Percentiles rank a stretch among this genome's conserved stretches.
phyloP scores from a whole-genome alignment of 2,888 invertebrate species.

The Electrophaes corylata region DNA sequence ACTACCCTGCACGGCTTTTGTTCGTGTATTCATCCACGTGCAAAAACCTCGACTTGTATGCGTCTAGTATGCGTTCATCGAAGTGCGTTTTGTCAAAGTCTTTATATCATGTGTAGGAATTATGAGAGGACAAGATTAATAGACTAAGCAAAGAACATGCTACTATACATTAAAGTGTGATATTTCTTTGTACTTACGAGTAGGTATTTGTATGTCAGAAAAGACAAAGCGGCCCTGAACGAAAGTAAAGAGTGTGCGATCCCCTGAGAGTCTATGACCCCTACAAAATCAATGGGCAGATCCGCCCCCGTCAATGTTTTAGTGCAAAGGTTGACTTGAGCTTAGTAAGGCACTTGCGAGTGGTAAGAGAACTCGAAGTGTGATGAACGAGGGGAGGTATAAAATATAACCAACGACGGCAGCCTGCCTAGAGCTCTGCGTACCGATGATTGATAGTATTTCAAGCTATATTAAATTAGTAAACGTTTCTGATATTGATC shows the following conservation, averaged over 20 bases:
- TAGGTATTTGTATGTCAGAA: background rate
- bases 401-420: constrained; percentile 50
- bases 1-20: background rate
- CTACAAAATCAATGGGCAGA: constrained; percentile 22
- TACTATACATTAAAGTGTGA: background rate
- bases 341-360: constrained; percentile 69
- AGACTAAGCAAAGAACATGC: too few species aligned
- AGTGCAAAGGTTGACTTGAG: constrained; percentile 30
- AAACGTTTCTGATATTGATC: constrained; percentile 44
- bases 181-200: background rate
- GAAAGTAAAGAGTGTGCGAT: constrained; percentile 14
- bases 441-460: constrained; percentile 75
- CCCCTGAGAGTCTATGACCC: constrained; percentile 19
- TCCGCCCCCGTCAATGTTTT: constrained; percentile 27
- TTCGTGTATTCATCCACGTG: constrained; percentile 8
- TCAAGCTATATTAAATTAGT: constrained; percentile 63
- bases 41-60: constrained; percentile 8
- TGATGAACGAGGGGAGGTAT: constrained; percentile 72
- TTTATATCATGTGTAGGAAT: too few species aligned
- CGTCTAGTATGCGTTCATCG: constrained; percentile 2
- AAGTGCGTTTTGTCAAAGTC: too few species aligned
- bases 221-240: constrained; percentile 2
- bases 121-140: too few species aligned
- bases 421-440: constrained; percentile 60
- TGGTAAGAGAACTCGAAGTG: constrained; percentile 65